Evolutionary conservation across 2,888 invertebrate genomes (phyloP).

Genomic region (Pseudanteris insignis): DNA sequence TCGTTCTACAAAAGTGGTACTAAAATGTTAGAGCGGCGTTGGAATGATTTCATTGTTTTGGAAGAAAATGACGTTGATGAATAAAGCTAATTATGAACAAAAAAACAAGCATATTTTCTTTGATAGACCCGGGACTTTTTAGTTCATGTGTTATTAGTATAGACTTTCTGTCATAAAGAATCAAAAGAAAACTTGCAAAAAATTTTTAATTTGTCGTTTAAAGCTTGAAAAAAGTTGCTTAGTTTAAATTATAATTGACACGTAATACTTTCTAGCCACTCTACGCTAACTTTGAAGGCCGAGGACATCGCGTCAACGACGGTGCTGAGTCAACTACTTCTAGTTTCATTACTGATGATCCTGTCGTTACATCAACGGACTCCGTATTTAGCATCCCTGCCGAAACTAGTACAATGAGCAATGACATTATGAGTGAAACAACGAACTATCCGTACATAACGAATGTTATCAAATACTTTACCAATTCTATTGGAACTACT

Average conservation of each 20-base stretch:
- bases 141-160: neutral
- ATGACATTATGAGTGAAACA: conserved; percentile 59
- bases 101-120: too few species aligned
- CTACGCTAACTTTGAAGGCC: conserved; percentile 53
- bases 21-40: too few species aligned
- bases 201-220: conserved; percentile 6
- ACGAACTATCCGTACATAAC: conserved; percentile 53
- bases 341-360: conserved; percentile 44
- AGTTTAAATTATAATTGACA: conserved; percentile 13
- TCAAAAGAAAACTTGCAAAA: conserved; percentile 1
- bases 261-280: conserved; percentile 47
- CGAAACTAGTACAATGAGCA: conserved; percentile 59
- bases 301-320: conserved; percentile 57
- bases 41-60: too few species aligned
- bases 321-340: conserved; percentile 46
- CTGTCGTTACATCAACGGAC: conserved; percentile 45
- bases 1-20: too few species aligned
- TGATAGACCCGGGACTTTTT: too few species aligned
- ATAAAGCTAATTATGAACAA: too few species aligned
- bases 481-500: conserved; percentile 40
- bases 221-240: conserved; percentile 1
- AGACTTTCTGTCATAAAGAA: neutral
- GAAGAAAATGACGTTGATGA: too few species aligned
- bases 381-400: conserved; percentile 42
- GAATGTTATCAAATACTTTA: conserved; percentile 44